These are phyloP conservation scores for Pocota personata DNA, from an alignment of 2,888 invertebrate genomes.

Conservation along the genomic window DNA sequence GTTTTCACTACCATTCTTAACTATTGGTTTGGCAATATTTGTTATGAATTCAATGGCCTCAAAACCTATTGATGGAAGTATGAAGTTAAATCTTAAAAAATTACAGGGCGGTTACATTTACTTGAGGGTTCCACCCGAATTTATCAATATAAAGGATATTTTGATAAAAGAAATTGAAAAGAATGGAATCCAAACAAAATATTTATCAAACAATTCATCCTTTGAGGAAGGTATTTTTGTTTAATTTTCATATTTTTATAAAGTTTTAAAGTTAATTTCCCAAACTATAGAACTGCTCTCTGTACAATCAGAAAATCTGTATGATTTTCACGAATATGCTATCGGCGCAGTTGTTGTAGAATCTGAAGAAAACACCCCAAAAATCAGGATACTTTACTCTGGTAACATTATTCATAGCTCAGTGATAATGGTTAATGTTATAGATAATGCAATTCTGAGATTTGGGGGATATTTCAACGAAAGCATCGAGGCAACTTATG, in stretches of 20 bases:
- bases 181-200: conserved; percentile 75
- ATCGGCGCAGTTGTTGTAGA: conserved; percentile 78
- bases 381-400: conserved; percentile 82
- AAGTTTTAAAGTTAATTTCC: background rate
- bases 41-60: conserved; percentile 78
- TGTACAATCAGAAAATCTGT: conserved; percentile 78
- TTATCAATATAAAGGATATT: conserved; percentile 70
- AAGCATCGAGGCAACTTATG: conserved; percentile 77
- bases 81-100: conserved; percentile 77
- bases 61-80: conserved; percentile 75
- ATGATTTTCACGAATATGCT: conserved; percentile 79
- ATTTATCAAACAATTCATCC: conserved; percentile 54
- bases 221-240: conserved; percentile 26
- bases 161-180: conserved; percentile 76
- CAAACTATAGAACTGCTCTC: conserved; percentile 76
- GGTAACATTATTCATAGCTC: conserved; percentile 83
- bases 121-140: conserved; percentile 74
- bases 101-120: conserved; percentile 77
- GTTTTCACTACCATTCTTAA: conserved; percentile 77
- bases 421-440: conserved; percentile 84
- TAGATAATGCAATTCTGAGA: conserved; percentile 83
- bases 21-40: conserved; percentile 76
- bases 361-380: conserved; percentile 73
- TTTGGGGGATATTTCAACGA: conserved; percentile 58
- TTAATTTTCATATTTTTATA: background rate